A percentile compares a stretch with the other conserved stretches of the same genome.
phyloP scores from a whole-genome alignment of 2,113 vertebrate genomes.

The Ptyas mucosa region DNA sequence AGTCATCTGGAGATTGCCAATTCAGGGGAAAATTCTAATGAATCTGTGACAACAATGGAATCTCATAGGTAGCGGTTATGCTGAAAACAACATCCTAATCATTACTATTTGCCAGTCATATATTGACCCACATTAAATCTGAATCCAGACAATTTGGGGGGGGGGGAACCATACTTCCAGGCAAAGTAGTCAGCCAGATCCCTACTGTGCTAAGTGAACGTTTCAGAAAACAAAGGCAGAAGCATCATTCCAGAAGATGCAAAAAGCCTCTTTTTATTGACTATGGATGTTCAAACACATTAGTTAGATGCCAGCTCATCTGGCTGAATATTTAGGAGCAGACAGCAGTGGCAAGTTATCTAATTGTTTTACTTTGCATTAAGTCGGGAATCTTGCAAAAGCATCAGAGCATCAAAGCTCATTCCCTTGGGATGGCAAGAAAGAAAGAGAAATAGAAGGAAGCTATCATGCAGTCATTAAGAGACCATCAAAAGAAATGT shows the following conservation, averaged over 20 bases:
- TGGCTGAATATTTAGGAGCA: conserved; percentile 21
- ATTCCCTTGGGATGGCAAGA: conserved; percentile 18
- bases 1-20: neutral
- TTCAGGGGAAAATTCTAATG: neutral
- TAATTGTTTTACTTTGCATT: conserved; percentile 2
- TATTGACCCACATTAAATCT: conserved; percentile 8
- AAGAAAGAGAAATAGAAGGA: neutral
- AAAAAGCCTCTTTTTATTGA: conserved; percentile 21
- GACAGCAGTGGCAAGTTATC: conserved; percentile 2
- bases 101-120: neutral
- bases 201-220: conserved; percentile 9
- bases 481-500: neutral
- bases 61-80: neutral
- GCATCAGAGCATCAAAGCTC: neutral
- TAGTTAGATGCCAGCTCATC: neutral
- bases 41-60: neutral
- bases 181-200: conserved; percentile 10
- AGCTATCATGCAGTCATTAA: conserved; percentile 21
- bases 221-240: neutral
- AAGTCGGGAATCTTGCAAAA: conserved; percentile 5
- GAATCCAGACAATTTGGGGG: neutral
- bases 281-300: neutral
- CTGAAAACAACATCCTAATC: neutral
- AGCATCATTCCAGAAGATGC: neutral
- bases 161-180: neutral